Base-by-base conservation (phyloP, 2,888 invertebrate genomes). In the Archips crataeganus region DNA sequence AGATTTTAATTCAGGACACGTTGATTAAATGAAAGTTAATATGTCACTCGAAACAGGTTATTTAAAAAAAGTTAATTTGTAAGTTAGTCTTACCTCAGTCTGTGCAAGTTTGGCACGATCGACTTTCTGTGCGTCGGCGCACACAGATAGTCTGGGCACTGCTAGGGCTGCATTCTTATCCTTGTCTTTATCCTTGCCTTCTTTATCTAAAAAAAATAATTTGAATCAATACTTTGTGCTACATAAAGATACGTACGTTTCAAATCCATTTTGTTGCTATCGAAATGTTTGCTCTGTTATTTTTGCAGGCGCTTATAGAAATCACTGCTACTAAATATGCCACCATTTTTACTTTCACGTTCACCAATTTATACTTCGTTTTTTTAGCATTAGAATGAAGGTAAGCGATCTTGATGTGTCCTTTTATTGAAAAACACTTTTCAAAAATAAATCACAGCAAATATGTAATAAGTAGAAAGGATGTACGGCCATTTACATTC, bases 61-160 rank as follows among this genome's bases (percentile, higher is more conserved):
- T 49, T 3, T 5, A 60, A 69, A 45, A 63, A 64, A 32, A 67
- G 9, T 49, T 1, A 5, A 49, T 45, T 45, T 45, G 11, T 11
- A n/a, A 57, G 3, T 10, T 10, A 15, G 13, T 32, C 64, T 85
- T 87, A 97, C 97, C 95, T 98, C 98, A 79, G 98, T 98, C 94
- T 98, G 98, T 69, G 98, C 98, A 76, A 98, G 94, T 92, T 98
- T 98, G 75, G 98, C 97, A 77, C 98, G 95, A 90, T 98, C 98
- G 34, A 98, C 98, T 95, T 98, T 98, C 88, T 98, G 98, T 77
- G 98, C 98, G 87, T 98, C 98, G 5, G 98, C 98, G 90, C 98
- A 98, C 70, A 98, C 98, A 78, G 98, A 98, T 72, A 98, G 95
- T 79, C 98, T 95, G 62, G 98, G 98, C 57, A 98, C 98, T 45